These are phyloP conservation scores for Xenopus laevis DNA, from an alignment of 2,113 vertebrate species.

Conservation along the genomic window DNA sequence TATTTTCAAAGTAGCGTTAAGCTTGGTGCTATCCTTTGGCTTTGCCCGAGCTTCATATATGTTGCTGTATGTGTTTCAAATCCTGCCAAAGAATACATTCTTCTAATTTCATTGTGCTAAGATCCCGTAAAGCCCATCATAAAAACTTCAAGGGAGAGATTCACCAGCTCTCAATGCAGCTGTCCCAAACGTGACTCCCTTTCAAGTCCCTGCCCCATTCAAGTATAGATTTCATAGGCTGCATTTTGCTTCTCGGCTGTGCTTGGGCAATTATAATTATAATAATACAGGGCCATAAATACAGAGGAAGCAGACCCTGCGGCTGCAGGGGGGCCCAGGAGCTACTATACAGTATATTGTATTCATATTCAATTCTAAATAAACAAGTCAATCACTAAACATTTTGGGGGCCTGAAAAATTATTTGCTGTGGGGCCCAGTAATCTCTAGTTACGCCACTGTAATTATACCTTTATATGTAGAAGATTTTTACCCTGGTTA, in stretches of 20 bases:
- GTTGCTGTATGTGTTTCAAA: constrained; percentile 40
- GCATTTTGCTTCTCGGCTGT: neutral
- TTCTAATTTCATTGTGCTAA: constrained; percentile 20
- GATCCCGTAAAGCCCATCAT: constrained; percentile 3
- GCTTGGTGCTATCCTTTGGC: constrained; percentile 12
- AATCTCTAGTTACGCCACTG: too few species aligned
- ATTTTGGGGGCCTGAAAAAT: too few species aligned
- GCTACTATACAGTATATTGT: too few species aligned
- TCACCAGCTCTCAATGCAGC: constrained; percentile 16
- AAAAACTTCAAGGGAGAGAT: neutral
- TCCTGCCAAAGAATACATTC: constrained; percentile 39
- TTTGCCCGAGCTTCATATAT: constrained; percentile 33
- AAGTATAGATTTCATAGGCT: constrained; percentile 14
- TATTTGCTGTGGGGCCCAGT: too few species aligned
- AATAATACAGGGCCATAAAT: too few species aligned
- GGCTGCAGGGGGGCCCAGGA: too few species aligned
- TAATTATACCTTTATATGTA: too few species aligned
- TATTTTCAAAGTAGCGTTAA: constrained; percentile 26
- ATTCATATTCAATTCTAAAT: too few species aligned
- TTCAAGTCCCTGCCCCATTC: neutral
- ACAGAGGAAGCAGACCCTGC: too few species aligned
- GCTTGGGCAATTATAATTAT: too few species aligned
- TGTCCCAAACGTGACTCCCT: constrained; percentile 13
- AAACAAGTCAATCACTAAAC: too few species aligned
- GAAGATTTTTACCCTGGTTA: too few species aligned